Percentiles rank a stretch among this genome's conserved stretches.
These are phyloP conservation scores for Tetragnatha versicolor DNA, from an alignment of 1,140 invertebrate genomes.

Conservation along the genomic window DNA sequence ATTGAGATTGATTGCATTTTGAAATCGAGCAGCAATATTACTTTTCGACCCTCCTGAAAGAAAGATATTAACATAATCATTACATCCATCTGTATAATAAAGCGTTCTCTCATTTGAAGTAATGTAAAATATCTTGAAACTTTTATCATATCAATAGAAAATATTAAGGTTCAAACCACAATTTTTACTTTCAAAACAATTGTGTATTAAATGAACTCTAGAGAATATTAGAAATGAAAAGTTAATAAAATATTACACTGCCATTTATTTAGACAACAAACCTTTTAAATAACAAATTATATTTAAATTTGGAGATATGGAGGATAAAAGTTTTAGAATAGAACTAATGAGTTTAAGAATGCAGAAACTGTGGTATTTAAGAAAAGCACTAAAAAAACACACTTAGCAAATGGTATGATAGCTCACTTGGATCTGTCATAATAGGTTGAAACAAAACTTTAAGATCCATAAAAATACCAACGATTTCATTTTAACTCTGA, in stretches of 20 bases:
- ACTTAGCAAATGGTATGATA: neutral
- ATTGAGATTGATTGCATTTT: constrained; percentile 36
- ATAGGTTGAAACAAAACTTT: constrained; percentile 40
- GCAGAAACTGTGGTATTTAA: too few species aligned
- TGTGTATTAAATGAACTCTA: too few species aligned
- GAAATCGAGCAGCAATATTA: constrained; percentile 53
- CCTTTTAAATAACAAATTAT: too few species aligned
- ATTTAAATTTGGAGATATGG: too few species aligned
- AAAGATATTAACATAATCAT: neutral
- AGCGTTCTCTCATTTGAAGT: neutral
- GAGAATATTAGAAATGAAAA: too few species aligned
- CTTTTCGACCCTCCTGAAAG: constrained; percentile 45
- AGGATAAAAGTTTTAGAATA: too few species aligned
- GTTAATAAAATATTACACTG: too few species aligned
- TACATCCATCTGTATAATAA: neutral
- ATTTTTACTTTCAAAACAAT: too few species aligned
- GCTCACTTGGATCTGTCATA: constrained; percentile 49
- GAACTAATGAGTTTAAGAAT: too few species aligned
- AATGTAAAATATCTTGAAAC: neutral
- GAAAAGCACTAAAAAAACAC: too few species aligned
- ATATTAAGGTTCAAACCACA: too few species aligned
- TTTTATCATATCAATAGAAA: neutral
- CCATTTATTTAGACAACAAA: too few species aligned
- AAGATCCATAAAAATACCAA: constrained; percentile 25
- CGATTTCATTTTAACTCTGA: constrained; percentile 15